Base-by-base conservation (phyloP, 2,113 vertebrate species). In the Melanocharis versteri region DNA sequence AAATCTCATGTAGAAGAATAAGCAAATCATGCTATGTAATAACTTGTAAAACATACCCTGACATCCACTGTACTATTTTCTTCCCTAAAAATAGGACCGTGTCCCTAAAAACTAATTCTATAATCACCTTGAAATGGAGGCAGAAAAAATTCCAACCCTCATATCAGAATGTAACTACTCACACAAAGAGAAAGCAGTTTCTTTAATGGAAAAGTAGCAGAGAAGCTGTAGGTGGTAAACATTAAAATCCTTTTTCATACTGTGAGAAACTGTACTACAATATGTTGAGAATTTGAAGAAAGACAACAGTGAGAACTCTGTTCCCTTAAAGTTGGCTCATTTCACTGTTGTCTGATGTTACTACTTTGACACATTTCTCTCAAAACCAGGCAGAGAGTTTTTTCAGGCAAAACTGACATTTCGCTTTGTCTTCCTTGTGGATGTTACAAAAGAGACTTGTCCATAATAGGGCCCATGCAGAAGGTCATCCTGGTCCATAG, bases 301-400 rank as follows among this genome's bases (percentile, higher is more conserved):
- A 77, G 62, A 83, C 37, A 90, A 89, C 71, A 91, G 68, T 57
- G 45, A 89, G 84, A 83, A 86, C 44, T 82, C 77, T 83, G 84
- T 90, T 94, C 73, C 70, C 44, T 89, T 91, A 40, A 90, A 89
- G 81, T 3, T 96, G 89, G 71, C 70, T 86, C 50, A 19, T 68
- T 95, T 80, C 77, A 33, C 83, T 64, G 50, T 14, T 85, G 48
- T 81, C 76, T 93, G 84, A 81, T 90, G 39, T 79, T 94, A 94
- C 48, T 35, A 51, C 42, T 92, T 75, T 44, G 82, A 91, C 66
- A 78, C 22, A 10, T 61, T 88, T 93, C 83, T 94, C 58, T 81
- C 81, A 71, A 87, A 85, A 80, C 48, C 18, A 79, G 62, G 56
- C 51, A 88, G 87, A 80, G 44, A 75, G 56, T 88, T 91, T 71